Base-by-base conservation (phyloP, 30 jellyfish, hydroid and myxozoan species). In the Turritopsis dohrnii region DNA sequence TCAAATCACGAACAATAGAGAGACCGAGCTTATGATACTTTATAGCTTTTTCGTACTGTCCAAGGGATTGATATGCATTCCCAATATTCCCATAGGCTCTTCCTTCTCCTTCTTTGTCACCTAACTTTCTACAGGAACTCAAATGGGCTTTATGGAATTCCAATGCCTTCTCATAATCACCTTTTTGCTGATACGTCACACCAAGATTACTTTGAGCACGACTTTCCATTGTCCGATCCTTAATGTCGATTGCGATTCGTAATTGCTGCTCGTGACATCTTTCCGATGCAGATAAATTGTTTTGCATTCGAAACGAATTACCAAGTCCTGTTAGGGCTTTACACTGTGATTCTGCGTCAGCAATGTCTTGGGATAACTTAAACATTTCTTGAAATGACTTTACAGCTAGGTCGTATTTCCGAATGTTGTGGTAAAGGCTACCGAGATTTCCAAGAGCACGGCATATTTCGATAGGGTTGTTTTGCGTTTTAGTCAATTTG, bases 41-140 rank as follows among this genome's bases (percentile, higher is more conserved):
- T 9, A 94, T 89, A 1, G 99, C 99, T 28, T 90, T 71, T 26
- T 94, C 96, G 60, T 66, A 89, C 72, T 94, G 96, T 27, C 96
- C 95, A 80, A 88, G 81, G 27, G 96, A 84, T 29, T 94, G 99
- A 77, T 88, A 94, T 4, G 96, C 96, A 74, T 94, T 89, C 17
- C 99, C 99, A 52, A 94, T 94, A 72, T 94, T 94, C n/a, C 99
- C 99, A 73, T 94, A 89, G 16, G 99, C 99, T 65, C 96, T 75
- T 23, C 95, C 84, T 86, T 94, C 95, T 18, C 99, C 99, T 29
- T 94, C 99, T 82, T 89, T 88, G 79, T 94, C 99, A 23, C 88
- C 76, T 24, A 94, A 80, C 28, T 88, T 95, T 54, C 95, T 54
- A 65, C 96, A 88, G 20, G 86, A 84, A 18, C 73, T 84, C 30